Evolutionary conservation across 37 sponge, comb jelly and placozoan species (phyloP).

Genomic region (Dysidea cf. avara): DNA sequence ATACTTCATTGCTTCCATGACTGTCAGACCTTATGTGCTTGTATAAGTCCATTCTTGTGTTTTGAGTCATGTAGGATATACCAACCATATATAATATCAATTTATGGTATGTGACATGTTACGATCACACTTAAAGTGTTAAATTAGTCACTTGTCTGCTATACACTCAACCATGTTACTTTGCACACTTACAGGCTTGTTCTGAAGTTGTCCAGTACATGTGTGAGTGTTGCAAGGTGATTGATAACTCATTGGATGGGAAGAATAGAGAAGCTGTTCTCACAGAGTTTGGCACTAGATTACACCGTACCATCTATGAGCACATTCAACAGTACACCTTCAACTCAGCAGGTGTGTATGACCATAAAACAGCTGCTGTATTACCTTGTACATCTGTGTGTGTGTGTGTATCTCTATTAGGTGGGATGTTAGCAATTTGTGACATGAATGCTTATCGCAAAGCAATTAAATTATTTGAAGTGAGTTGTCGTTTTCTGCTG

Average conservation of each 20-base stretch:
- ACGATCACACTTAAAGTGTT: too few relatives aligned
- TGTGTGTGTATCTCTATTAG: constrained; percentile 27
- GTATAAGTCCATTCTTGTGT: not conserved
- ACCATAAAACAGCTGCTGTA: not conserved
- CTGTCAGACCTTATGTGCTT: not conserved
- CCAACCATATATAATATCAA: too few relatives aligned
- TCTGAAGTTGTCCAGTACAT: constrained; percentile 46
- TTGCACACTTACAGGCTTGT: constrained; percentile 72
- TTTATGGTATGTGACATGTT: too few relatives aligned
- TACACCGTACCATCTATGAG: constrained; percentile 75
- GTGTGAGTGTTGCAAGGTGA: constrained; percentile 16
- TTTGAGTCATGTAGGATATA: not conserved
- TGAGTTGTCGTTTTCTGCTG: constrained; percentile 1
- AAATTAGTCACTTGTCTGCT: too few relatives aligned
- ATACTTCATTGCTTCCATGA: too few relatives aligned
- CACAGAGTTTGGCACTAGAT: constrained; percentile 78
- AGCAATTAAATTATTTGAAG: constrained; percentile 73
- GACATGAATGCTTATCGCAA: constrained; percentile 84
- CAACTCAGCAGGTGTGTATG: constrained; percentile 42
- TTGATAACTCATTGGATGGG: constrained; percentile 77
- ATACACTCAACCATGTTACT: too few relatives aligned
- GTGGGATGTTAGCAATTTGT: constrained; percentile 81
- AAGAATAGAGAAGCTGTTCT: constrained; percentile 69
- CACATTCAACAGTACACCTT: constrained; percentile 73
- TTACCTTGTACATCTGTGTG: not conserved